Conservation (phyloP, 2,113 vertebrate species). For the Toxotes jaculatrix region DNA sequence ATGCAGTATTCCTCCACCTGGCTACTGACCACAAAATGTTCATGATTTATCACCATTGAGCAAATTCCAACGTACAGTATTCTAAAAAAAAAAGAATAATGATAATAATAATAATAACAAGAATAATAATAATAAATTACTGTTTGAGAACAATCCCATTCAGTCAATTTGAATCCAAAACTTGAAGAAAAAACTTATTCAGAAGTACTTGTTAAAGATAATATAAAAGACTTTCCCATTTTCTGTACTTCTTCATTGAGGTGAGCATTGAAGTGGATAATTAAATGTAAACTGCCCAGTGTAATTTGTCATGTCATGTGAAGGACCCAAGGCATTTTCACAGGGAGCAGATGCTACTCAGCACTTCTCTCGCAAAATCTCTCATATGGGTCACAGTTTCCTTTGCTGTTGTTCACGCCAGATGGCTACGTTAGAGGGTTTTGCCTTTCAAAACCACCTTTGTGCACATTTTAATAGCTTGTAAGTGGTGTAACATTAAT, state of each 20-base stretch:
- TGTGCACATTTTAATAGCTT: slow-evolving; percentile 60
- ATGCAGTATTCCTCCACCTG: slow-evolving; percentile 49
- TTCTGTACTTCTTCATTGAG: slow-evolving; percentile 64
- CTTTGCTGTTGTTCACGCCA: slow-evolving; percentile 73
- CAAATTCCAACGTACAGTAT: slow-evolving; percentile 25
- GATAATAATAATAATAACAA: too few relatives aligned
- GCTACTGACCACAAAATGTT: slow-evolving; percentile 38
- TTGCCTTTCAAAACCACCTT: slow-evolving; percentile 70
- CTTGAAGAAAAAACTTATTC: not conserved
- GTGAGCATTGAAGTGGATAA: slow-evolving; percentile 81
- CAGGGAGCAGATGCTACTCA: slow-evolving; percentile 85
- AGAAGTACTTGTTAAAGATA: slow-evolving; percentile 38
- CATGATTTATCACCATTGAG: slow-evolving; percentile 38
- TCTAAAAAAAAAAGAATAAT: not conserved
- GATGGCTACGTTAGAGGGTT: slow-evolving; percentile 75
- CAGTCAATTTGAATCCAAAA: slow-evolving; percentile 29
- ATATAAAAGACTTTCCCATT: slow-evolving; percentile 46
- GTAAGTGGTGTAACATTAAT: slow-evolving; percentile 61
- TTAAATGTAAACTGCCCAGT: slow-evolving; percentile 86
- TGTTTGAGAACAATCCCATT: slow-evolving; percentile 27
- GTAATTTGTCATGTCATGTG: slow-evolving; percentile 85
- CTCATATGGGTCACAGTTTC: slow-evolving; percentile 84
- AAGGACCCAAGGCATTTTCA: slow-evolving; percentile 82
- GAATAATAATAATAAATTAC: too few relatives aligned
- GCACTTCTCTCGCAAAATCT: slow-evolving; percentile 80